Percentiles rank a stretch among this genome's conserved stretches.
These are phyloP conservation scores for Apis laboriosa DNA, from an alignment of 1,140 invertebrate species.

Conservation along the genomic window DNA sequence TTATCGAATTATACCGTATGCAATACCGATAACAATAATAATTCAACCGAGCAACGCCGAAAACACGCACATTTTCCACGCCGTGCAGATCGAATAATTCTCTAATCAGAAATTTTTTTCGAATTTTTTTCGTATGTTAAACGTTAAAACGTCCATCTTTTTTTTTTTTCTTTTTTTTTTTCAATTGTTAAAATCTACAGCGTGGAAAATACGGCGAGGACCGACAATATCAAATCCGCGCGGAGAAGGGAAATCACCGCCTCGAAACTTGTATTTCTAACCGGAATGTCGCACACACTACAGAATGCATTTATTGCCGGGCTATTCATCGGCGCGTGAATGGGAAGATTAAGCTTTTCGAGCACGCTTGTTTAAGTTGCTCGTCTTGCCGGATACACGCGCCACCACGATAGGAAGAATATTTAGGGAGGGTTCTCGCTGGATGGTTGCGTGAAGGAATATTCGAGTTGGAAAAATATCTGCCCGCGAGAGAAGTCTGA, in stretches of 20 bases:
- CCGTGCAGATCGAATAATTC: no score
- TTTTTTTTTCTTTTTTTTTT: no score
- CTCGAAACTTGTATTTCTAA: slow-evolving; percentile 36
- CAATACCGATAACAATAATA: no score
- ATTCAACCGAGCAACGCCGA: no score
- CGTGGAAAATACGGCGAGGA: background rate
- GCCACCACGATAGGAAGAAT: slow-evolving; percentile 14
- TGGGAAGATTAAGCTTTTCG: slow-evolving; percentile 44
- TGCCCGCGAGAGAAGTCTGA: background rate
- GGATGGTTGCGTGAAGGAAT: slow-evolving; percentile 17
- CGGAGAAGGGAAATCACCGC: slow-evolving; percentile 26
- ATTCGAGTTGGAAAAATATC: slow-evolving; percentile 18
- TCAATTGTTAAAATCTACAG: background rate
- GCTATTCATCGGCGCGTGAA: slow-evolving; percentile 50
- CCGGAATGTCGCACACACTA: slow-evolving; percentile 19
- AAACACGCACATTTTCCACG: no score
- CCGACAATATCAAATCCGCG: background rate
- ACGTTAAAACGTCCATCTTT: no score
- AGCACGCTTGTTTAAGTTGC: slow-evolving; percentile 46
- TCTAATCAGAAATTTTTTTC: no score
- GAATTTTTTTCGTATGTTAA: no score
- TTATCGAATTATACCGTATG: no score
- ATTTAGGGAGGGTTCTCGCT: slow-evolving; percentile 15
- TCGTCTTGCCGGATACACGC: slow-evolving; percentile 23
- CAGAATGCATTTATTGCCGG: slow-evolving; percentile 39